Evolutionary conservation across 2,888 invertebrate species (phyloP), one percentile per base, ranked within the genome.

Genomic region (Dicyrtoma fusca): DNA sequence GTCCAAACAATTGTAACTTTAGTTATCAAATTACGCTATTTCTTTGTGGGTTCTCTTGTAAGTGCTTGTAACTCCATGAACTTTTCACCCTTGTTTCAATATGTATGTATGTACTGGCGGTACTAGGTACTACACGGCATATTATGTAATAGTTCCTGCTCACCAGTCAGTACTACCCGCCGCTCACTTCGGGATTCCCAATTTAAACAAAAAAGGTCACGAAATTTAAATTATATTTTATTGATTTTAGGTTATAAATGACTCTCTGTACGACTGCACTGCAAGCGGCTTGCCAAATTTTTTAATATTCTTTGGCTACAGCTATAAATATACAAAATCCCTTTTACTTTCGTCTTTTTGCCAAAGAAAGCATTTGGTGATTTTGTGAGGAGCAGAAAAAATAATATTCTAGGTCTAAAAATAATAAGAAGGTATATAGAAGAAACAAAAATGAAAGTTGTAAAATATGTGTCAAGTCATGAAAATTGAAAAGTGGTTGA

Each of bases 1-100:
- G 45, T 42, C 51, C 53, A 53, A 66, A 66, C 66, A 55, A 66
- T 66, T 66, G 55, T 13, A 26, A 66, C 66, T 55, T 66, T 66
- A 23, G 26, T 26, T 23, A 65, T 65, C 65, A 53, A 47, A 47
- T 65, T 65, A 51, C 65, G 13, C 23, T 5, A 34, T 5, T 42
- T 34, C 42, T 42, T n/a, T 61, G 61, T 61, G 34, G n/a, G 34
- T 61, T 61, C 19, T 61, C 34, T 42, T 42, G 34, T 34, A 34
- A 34, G 8, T 34, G 34, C 34, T 5, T 34, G 34, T 3, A 34
- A 34, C 34, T 34, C 34, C 34, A 34, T 34, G 3, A 34, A 34
- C 3, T 34, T 34, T 8, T 34, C 34, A 34, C 34, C 34, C 34
- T 34, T 34, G 11, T 59, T 25, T 17, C 19, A 11, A 6, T 13